phyloP scores from a whole-genome alignment of 2,113 vertebrate species.

The Toxostoma redivivum region DNA sequence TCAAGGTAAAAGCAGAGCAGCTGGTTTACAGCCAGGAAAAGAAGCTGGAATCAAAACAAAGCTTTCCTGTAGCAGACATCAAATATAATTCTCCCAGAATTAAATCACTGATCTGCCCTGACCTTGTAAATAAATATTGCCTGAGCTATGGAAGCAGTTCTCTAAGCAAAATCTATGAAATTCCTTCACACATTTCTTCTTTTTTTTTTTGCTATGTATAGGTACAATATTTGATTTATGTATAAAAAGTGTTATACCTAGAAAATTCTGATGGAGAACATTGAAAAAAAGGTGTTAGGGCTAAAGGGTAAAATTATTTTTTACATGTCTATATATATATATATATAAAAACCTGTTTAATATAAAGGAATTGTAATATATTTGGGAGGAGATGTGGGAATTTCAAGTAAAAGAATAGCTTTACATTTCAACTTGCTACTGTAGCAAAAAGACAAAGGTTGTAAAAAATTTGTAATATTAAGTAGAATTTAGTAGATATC shows the following conservation, averaged over 20 bases:
- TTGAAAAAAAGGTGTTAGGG: neutral
- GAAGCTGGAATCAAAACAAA: neutral
- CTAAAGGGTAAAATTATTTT: neutral
- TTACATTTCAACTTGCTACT: neutral
- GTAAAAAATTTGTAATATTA: neutral
- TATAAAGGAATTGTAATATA: neutral
- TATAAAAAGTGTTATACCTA: neutral
- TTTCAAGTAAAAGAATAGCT: neutral
- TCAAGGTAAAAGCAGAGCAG: neutral
- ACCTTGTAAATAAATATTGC: constrained; percentile 1
- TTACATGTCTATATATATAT: too few species aligned
- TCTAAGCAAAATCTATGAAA: neutral
- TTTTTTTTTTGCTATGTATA: neutral
- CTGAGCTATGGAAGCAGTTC: neutral
- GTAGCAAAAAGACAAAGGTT: neutral
- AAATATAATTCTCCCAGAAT: neutral
- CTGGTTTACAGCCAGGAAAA: neutral
- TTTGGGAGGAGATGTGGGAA: neutral
- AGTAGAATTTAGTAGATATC: neutral
- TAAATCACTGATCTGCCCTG: neutral
- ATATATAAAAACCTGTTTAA: neutral
- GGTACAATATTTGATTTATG: neutral
- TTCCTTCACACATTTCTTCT: neutral
- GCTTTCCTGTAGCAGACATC: neutral
- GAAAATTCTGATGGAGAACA: neutral